Evolutionary conservation across 2,797 vertebrate genomes (phyloP).

Genomic region (Antrozous pallidus): DNA sequence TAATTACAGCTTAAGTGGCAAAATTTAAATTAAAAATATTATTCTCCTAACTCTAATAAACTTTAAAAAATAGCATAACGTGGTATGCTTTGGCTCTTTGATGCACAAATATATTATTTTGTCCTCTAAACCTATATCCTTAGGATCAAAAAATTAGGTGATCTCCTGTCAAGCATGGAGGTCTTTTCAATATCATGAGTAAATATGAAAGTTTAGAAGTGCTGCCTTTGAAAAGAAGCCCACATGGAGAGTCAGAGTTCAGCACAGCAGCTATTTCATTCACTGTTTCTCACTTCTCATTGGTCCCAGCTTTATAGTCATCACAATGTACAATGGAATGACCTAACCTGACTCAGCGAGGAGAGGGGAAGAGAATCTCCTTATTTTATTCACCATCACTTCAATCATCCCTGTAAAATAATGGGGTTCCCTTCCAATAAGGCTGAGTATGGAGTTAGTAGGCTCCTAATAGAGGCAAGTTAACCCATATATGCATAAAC

Average conservation of each 20-base stretch:
- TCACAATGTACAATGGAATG: not conserved
- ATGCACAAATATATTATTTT: not conserved
- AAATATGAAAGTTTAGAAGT: not conserved
- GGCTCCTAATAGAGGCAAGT: not conserved
- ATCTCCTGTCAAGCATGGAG: not conserved
- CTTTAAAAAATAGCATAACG: not conserved
- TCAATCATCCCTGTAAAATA: not conserved
- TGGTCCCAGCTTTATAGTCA: not conserved
- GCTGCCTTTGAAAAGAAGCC: not conserved
- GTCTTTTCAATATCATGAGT: not conserved
- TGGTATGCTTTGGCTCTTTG: not conserved
- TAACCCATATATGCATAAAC: not conserved
- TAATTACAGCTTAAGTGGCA: not conserved
- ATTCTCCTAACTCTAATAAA: not conserved
- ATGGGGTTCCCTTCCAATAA: not conserved
- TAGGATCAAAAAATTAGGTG: not conserved
- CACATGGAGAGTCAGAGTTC: not conserved
- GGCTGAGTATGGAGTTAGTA: not conserved
- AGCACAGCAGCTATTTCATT: not conserved
- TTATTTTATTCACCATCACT: not conserved
- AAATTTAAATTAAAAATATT: not conserved
- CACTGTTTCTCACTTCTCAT: not conserved
- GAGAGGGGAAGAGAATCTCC: not conserved
- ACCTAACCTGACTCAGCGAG: not conserved
- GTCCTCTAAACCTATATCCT: not conserved